Conservation (phyloP, 2,888 invertebrate species). For the Anorthoa munda region DNA sequence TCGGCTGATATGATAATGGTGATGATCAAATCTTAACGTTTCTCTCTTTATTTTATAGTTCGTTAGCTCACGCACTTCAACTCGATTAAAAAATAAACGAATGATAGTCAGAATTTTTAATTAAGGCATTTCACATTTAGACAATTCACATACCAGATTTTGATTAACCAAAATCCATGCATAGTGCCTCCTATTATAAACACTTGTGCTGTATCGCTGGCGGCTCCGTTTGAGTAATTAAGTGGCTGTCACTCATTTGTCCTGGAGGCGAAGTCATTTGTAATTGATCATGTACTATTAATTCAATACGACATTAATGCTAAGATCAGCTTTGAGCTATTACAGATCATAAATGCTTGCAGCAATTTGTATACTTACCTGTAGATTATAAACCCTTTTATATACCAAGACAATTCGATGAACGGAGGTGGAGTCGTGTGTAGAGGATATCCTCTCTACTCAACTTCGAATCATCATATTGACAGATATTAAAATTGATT, state of each 20-base stretch:
- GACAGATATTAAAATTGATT: too few relatives aligned
- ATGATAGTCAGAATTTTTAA: not conserved
- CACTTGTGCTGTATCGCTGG: not conserved
- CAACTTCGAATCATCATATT: too few relatives aligned
- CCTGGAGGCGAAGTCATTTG: conserved; percentile 49
- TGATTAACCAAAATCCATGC: not conserved
- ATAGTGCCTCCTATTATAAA: not conserved
- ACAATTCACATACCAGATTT: not conserved
- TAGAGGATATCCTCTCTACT: too few relatives aligned
- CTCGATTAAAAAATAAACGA: not conserved
- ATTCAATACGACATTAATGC: conserved; percentile 54
- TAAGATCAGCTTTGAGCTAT: conserved; percentile 37
- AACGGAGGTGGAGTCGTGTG: too few relatives aligned
- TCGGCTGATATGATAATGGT: too few relatives aligned
- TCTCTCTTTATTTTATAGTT: too few relatives aligned
- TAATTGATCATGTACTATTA: conserved; percentile 62
- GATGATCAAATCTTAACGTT: too few relatives aligned
- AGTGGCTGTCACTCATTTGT: conserved; percentile 52
- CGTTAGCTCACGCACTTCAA: too few relatives aligned
- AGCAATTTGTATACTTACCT: not conserved
- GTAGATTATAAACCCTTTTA: too few relatives aligned
- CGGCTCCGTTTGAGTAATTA: conserved; percentile 36
- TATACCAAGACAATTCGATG: too few relatives aligned
- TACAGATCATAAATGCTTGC: conserved; percentile 32
- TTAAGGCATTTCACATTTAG: too few relatives aligned